phyloP scores from a whole-genome alignment of 2,797 vertebrate species.

The Epinephelus coioides region DNA sequence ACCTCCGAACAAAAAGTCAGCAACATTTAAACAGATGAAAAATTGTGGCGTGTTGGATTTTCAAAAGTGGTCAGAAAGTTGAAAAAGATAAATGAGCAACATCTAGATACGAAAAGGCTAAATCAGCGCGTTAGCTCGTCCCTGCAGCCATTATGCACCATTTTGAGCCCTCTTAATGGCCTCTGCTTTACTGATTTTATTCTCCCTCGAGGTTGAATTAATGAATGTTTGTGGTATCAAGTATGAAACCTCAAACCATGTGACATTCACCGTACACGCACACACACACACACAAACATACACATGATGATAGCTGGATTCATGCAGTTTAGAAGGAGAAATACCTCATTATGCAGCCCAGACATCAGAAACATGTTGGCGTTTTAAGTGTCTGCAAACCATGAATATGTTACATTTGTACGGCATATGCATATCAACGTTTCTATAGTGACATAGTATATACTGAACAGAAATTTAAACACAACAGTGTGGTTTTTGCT shows the following conservation, averaged over 20 bases:
- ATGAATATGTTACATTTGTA: too few relatives aligned
- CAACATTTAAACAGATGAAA: conserved; percentile 8
- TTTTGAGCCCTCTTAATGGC: conserved; percentile 40
- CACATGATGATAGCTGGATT: neutral
- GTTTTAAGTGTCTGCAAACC: too few relatives aligned
- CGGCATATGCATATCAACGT: too few relatives aligned
- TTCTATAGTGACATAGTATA: too few relatives aligned
- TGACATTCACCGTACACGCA: conserved; percentile 2
- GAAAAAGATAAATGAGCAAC: conserved; percentile 8
- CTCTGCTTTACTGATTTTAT: conserved; percentile 35
- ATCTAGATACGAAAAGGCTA: conserved; percentile 6
- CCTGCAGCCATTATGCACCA: conserved; percentile 35
- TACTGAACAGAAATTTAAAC: too few relatives aligned
- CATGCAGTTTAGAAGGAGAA: conserved; percentile 2
- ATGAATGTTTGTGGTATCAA: conserved; percentile 45
- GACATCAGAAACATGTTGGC: too few relatives aligned
- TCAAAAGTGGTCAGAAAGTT: neutral
- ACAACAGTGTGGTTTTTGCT: too few relatives aligned
- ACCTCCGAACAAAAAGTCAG: neutral
- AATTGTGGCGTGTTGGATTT: neutral
- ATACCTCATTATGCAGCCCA: neutral
- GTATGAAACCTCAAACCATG: conserved; percentile 45
- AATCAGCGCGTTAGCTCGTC: neutral
- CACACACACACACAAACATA: neutral
- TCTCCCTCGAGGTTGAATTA: conserved; percentile 43